phyloP scores from a whole-genome alignment of 1,140 invertebrate species.

The Hyles euphorbiae region DNA sequence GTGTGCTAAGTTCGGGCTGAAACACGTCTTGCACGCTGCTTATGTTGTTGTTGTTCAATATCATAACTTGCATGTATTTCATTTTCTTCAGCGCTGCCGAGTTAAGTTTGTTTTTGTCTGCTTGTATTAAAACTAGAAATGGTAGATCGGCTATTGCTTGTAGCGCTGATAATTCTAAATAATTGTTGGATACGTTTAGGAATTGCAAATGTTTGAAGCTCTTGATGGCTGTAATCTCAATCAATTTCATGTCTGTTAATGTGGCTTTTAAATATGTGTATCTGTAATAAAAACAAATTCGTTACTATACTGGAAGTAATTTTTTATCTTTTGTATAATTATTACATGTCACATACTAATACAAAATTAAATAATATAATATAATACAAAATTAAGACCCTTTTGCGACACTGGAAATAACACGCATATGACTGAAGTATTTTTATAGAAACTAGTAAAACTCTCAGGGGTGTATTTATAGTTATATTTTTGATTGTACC shows the following conservation, averaged over 20 bases:
- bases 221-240: constrained; percentile 64
- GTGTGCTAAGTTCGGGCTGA: constrained; percentile 72
- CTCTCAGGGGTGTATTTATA: no score
- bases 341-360: no score
- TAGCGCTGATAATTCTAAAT: constrained; percentile 60
- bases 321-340: no score
- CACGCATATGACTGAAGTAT: no score
- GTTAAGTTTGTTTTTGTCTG: constrained; percentile 66
- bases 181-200: constrained; percentile 74
- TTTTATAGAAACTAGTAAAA: no score
- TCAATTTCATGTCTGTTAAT: constrained; percentile 63
- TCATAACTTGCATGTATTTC: constrained; percentile 75
- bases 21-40: constrained; percentile 63
- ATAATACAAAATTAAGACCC: no score
- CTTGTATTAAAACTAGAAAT: constrained; percentile 71
- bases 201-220: constrained; percentile 74
- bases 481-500: constrained; percentile 24
- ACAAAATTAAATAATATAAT: no score
- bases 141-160: constrained; percentile 69
- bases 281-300: constrained; percentile 32
- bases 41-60: constrained; percentile 72
- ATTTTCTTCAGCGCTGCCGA: constrained; percentile 66
- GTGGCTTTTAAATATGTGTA: constrained; percentile 67
- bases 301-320: no score
- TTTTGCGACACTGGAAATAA: no score